Conservation (phyloP, 1,140 invertebrate genomes). For the Rhizoglyphus robini region DNA sequence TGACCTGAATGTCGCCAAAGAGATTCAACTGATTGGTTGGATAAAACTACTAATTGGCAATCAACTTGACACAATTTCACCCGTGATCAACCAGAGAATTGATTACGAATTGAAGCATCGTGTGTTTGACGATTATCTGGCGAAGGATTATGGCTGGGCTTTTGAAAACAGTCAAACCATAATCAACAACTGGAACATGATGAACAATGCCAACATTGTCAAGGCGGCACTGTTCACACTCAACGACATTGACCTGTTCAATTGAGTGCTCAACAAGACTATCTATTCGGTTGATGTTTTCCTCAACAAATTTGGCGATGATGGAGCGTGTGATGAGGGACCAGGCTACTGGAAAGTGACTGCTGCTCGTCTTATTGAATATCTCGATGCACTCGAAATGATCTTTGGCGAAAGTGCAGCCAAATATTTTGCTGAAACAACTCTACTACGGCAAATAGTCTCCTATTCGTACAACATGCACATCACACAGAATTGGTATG, state of each 20-base stretch:
- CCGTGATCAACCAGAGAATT: neutral
- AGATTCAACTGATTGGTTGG: neutral
- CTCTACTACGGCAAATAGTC: neutral
- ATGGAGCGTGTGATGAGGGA: slow-evolving; percentile 19
- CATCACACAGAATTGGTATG: too few species aligned
- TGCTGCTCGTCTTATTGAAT: too few species aligned
- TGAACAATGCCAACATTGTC: slow-evolving; percentile 10
- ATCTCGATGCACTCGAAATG: neutral
- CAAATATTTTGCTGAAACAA: neutral
- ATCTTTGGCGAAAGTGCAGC: neutral
- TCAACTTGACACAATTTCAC: neutral
- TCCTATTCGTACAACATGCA: too few species aligned
- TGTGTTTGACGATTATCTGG: slow-evolving; percentile 4
- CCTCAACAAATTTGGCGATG: slow-evolving; percentile 15
- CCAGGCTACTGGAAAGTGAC: slow-evolving; percentile 15
- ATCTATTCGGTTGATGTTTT: slow-evolving; percentile 2
- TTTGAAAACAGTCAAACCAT: neutral
- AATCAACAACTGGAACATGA: slow-evolving; percentile 18
- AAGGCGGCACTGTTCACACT: slow-evolving; percentile 6
- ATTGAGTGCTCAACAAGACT: slow-evolving; percentile 3
- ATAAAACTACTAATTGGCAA: slow-evolving; percentile 1
- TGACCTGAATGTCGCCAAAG: neutral
- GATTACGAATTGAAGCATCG: slow-evolving; percentile 12
- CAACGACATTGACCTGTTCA: too few species aligned
- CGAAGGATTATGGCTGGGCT: slow-evolving; percentile 8